A percentile compares a stretch with the other conserved stretches of the same genome.
phyloP scores from a whole-genome alignment of 2,888 invertebrate species.

The Platynereis dumerilii region DNA sequence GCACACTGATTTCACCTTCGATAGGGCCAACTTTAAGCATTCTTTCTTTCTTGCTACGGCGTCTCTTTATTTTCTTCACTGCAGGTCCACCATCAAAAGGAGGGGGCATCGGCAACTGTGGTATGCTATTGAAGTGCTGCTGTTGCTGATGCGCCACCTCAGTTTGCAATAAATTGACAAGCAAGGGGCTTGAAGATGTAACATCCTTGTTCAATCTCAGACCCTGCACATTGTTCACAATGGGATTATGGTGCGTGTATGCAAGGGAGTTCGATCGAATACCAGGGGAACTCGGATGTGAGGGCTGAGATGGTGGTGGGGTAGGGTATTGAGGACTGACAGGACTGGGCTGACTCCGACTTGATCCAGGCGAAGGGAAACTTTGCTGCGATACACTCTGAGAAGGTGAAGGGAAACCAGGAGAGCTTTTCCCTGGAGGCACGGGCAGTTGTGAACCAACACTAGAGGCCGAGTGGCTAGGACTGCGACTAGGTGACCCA shows the following conservation, averaged over 20 bases:
- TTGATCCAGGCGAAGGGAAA: slow-evolving; percentile 38
- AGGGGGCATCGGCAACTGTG: slow-evolving; percentile 21
- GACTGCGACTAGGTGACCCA: slow-evolving; percentile 23
- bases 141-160: slow-evolving; percentile 66
- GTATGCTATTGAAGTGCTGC: slow-evolving; percentile 18
- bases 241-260: slow-evolving; percentile 10
- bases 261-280: slow-evolving; percentile 4
- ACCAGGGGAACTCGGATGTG: slow-evolving; percentile 30
- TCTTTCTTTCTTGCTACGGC: slow-evolving; percentile 29
- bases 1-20: slow-evolving; percentile 12
- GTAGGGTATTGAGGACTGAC: slow-evolving; percentile 33
- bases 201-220: slow-evolving; percentile 39
- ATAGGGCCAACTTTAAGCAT: not conserved
- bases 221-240: slow-evolving; percentile 46
- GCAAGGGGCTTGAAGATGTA: slow-evolving; percentile 78
- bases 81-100: slow-evolving; percentile 26
- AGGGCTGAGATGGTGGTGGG: slow-evolving; percentile 33
- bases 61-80: slow-evolving; percentile 22
- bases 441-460: not conserved
- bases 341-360: slow-evolving; percentile 26
- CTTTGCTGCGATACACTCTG: slow-evolving; percentile 28
- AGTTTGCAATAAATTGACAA: slow-evolving; percentile 90
- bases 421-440: slow-evolving; percentile 38
- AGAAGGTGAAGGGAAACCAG: slow-evolving; percentile 38
- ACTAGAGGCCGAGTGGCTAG: slow-evolving; percentile 16